Base-by-base conservation (phyloP, 1,140 invertebrate species). In the Phocides pigmalion region DNA sequence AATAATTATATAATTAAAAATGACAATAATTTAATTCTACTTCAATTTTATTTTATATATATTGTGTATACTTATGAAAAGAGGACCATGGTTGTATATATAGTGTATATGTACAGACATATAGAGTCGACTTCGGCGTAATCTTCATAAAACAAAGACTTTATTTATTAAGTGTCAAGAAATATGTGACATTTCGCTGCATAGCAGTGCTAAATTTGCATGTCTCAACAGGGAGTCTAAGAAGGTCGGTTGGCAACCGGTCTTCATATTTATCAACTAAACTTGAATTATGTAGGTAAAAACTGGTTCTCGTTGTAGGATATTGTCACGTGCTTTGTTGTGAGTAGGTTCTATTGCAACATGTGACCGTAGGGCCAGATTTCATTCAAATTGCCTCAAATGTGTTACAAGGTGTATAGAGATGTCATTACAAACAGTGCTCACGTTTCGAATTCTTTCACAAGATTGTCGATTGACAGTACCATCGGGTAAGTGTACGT, bases 261-360 rank as follows among this genome's bases (percentile, higher is more conserved):
- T 50, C 25, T 50, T 50, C 25, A 32, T 28, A 16, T 50, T 32
- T 16, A 50, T 32, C 14, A 17, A 1, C 47, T 17, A 11, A 6
- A 32, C 25, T 8, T 32, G 20, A 16, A 32, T 32, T 50, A 32
- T 16, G 25, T 28, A 50, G 28, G 28, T 50, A 50, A 16, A 15
- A 28, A 15, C 47, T 32, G 16, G 14, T 49, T 49, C 47, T 32
- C 16, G 14, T 49, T 49, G 47, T 50, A 28, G 22, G 22, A 39
- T 32, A 49, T 12, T 50, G 47, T 50, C 47, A 50, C 47, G 47
- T 50, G 47, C 25, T 50, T 16, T 50, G 47, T 32, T 32, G 46
- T 49, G 20, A 17, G 12, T 28, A 28, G 25, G 25, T 28, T 3
- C 25, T 20, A 50, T 50, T 50, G 14, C 22, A 16, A 16, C 47